These are phyloP conservation scores for Protaetia brevitarsis DNA, from an alignment of 1,140 invertebrate genomes.

Conservation along the genomic window DNA sequence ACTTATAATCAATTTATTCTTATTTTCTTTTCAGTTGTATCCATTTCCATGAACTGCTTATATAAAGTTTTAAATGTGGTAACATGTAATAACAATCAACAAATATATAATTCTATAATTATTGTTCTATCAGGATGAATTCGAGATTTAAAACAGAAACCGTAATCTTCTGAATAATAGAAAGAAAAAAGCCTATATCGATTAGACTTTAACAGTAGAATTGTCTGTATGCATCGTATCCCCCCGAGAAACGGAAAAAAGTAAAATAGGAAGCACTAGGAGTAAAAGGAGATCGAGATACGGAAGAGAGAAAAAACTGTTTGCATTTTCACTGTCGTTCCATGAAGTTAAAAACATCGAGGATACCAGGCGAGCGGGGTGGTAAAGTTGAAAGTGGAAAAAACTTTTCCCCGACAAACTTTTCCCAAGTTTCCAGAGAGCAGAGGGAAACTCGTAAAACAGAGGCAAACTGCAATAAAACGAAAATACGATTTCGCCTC, in stretches of 20 bases:
- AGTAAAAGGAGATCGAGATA: neutral
- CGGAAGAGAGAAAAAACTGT: neutral
- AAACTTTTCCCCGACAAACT: slow-evolving; percentile 12
- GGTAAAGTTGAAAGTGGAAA: slow-evolving; percentile 14
- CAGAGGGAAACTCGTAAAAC: slow-evolving; percentile 4
- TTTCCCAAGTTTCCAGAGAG: slow-evolving; percentile 11
- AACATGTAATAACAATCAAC: too few species aligned
- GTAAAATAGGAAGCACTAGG: neutral
- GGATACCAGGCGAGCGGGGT: neutral
- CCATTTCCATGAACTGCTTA: too few species aligned
- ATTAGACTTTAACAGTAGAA: too few species aligned
- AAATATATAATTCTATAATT: too few species aligned
- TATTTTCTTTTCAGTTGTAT: too few species aligned
- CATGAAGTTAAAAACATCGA: slow-evolving; percentile 1
- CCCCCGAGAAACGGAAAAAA: neutral
- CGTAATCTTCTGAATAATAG: too few species aligned
- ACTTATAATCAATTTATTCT: too few species aligned
- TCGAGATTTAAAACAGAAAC: too few species aligned
- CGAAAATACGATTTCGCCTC: slow-evolving; percentile 6
- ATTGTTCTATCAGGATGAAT: too few species aligned
- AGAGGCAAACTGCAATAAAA: slow-evolving; percentile 18
- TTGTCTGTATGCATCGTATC: neutral
- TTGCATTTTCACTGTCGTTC: slow-evolving; percentile 8
- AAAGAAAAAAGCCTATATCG: too few species aligned
- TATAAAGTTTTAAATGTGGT: too few species aligned